Base-by-base conservation (phyloP, 53 echinoderm and acorn worm species). In the Holothuria leucospilota region DNA sequence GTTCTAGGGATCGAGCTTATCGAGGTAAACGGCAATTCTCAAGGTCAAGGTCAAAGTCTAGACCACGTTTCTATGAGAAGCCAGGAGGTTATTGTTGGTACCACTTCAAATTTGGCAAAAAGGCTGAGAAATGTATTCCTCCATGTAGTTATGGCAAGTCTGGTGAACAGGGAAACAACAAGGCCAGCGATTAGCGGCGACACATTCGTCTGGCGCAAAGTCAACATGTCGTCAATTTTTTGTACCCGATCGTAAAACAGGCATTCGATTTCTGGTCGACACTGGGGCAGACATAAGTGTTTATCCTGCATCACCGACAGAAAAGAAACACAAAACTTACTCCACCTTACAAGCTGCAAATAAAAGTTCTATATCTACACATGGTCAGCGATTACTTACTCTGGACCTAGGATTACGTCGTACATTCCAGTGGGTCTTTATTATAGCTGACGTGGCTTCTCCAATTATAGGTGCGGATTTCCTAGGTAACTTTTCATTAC, bases 391-490 rank as follows among this genome's bases (percentile, higher is more conserved):
- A 13, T 91, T 86, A 40, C 13, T 86, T 5, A 90, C 90, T 18
- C 42, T 90, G 2, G 51, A 86, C 51, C 8, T 91, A 21, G 91
- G 91, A 13, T 29, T 91, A n/a, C 68, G 88, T 12, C 68, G 88
- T 4, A 69, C 52, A 13, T 91, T 41, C 26, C 68, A 77, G 24
- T 91, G 85, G 91, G 70, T 91, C 27, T 91, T 91, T 63, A 24
- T 82, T 0, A 20, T 84, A 11, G 87, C 91, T 0, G 87, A 91
- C 51, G 87, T 91, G 11, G 21, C 77, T 38, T 29, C 60, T 20
- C 77, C 91, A 18, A 84, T 91, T 58, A 27, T 91, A 6, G 91
- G 91, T 8, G 91, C 87, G 23, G 91, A 91, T 67, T 87, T 91
- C 51, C 38, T 91, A 26, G n/a, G 16, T 20, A 51, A 91, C 18